Evolutionary conservation across 2,888 invertebrate genomes (phyloP).

Genomic region (Zhuqinia jingwanae): DNA sequence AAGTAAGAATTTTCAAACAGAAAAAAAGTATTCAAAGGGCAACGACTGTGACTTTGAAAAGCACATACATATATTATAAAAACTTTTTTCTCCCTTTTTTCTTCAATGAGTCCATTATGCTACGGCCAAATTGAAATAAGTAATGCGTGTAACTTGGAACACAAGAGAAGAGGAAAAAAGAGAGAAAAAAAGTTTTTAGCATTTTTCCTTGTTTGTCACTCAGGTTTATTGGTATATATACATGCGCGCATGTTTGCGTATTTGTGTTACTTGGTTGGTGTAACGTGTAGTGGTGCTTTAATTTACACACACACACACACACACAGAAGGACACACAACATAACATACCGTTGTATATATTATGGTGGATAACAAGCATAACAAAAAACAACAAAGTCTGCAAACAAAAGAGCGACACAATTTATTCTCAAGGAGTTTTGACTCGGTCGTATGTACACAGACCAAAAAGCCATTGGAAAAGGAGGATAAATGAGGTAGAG

Average conservation of each 20-base stretch:
- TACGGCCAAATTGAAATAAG: conserved; percentile 30
- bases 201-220: conserved; percentile 55
- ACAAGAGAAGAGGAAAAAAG: too few relatives aligned
- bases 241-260: not conserved
- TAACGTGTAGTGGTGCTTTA: conserved; percentile 27
- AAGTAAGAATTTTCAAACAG: not conserved
- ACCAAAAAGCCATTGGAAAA: not conserved
- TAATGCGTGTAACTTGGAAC: not conserved
- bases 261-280: conserved; percentile 7
- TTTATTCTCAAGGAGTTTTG: conserved; percentile 52
- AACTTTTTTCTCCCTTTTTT: not conserved
- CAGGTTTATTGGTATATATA: conserved; percentile 61
- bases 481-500: not conserved
- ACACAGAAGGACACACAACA: too few relatives aligned
- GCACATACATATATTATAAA: not conserved
- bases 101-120: conserved; percentile 20
- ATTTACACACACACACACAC: conserved; percentile 17
- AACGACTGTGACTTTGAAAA: conserved; percentile 35
- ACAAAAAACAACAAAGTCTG: conserved; percentile 56
- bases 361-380: conserved; percentile 56
- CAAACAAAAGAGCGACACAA: conserved; percentile 54
- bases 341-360: not conserved
- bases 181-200: conserved; percentile 19
- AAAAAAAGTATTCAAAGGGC: conserved; percentile 14
- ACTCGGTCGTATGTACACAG: not conserved